Base-by-base conservation (phyloP, 2,113 vertebrate genomes). In the Phoenicopterus ruber region DNA sequence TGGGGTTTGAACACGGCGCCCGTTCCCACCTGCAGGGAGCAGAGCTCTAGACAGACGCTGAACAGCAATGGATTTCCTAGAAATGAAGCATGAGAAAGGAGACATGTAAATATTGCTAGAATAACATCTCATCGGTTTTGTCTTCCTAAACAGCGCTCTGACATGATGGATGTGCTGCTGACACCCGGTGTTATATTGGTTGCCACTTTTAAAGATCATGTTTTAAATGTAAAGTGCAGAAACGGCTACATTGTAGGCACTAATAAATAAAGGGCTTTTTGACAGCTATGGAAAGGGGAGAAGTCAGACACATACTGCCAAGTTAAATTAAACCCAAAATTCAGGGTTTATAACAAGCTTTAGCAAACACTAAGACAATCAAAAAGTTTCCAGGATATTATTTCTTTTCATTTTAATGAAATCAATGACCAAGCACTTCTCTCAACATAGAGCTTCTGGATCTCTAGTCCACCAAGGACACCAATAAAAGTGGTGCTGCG, bases 261-360 rank as follows among this genome's bases (percentile, higher is more conserved):
- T 76, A 97, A 97, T 95, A 96, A 97, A 96, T 80, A 93, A 93
- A 88, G 42, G 46, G n/a, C 10, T 65, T 92, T 95, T 86, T 76
- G 94, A 94, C 89, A 96, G 73, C 66, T 62, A 5, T 24, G 36
- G 54, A 59, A 90, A 82, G 38, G 26, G 12, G 26, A 62, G 49
- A 94, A 88, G 84, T 80, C 66, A 83, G 81, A 88, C 14, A 31
- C n/a, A 62, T 25, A 31, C 31, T 71, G 58, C 19, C 82, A 86
- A 91, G 78, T 85, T 73, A 76, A 88, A 96, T 80, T 94, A 81
- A 77, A 94, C 26, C 54, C 49, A 58, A 94, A 90, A 88, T n/a
- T 66, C 26, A 28, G 29, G 9, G 19, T 31, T 92, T 74, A 40
- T 34, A 95, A 86, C 29, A 86, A 82, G 62, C 18, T 66, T 62